Conservation (phyloP, 1,140 invertebrate species). For the Drosophila erecta region DNA sequence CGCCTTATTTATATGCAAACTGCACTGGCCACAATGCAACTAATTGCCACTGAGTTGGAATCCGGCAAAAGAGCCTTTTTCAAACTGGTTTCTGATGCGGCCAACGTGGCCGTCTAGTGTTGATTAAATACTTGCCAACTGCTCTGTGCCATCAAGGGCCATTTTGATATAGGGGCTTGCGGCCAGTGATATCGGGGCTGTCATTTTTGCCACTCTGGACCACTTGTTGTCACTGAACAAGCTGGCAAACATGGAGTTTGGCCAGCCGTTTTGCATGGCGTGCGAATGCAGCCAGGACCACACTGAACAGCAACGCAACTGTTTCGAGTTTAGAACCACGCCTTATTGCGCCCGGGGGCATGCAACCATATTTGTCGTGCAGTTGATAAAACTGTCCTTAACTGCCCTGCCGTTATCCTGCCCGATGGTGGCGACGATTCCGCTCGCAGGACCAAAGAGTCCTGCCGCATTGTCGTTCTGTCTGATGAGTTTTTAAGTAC, state of each 20-base stretch:
- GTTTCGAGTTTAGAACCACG: conserved; percentile 25
- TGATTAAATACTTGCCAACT: conserved; percentile 70
- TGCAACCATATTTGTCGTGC: conserved; percentile 61
- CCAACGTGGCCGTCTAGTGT: conserved; percentile 39
- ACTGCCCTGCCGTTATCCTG: conserved; percentile 6
- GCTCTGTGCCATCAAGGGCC: conserved; percentile 18
- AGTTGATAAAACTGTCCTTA: conserved; percentile 58
- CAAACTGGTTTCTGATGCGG: conserved; percentile 18
- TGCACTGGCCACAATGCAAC: conserved; percentile 45
- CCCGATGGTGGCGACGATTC: conserved; percentile 30
- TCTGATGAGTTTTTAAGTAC: conserved; percentile 83
- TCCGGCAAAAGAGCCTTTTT: background rate
- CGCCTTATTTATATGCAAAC: conserved; percentile 63
- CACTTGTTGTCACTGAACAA: conserved; percentile 32
- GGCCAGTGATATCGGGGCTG: conserved; percentile 29
- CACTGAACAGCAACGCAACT: conserved; percentile 29
- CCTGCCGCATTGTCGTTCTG: conserved; percentile 69
- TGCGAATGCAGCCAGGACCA: conserved; percentile 25
- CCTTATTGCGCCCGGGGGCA: conserved; percentile 54
- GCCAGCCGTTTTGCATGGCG: conserved; percentile 41
- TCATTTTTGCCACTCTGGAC: conserved; percentile 20
- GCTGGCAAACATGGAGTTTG: conserved; percentile 35
- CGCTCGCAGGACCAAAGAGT: conserved; percentile 4
- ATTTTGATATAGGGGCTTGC: conserved; percentile 36
- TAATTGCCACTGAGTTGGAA: conserved; percentile 32